Percentiles rank a stretch among this genome's conserved stretches.
These are phyloP conservation scores for Picathartes gymnocephalus DNA, from an alignment of 2,113 vertebrate species.

Conservation along the genomic window DNA sequence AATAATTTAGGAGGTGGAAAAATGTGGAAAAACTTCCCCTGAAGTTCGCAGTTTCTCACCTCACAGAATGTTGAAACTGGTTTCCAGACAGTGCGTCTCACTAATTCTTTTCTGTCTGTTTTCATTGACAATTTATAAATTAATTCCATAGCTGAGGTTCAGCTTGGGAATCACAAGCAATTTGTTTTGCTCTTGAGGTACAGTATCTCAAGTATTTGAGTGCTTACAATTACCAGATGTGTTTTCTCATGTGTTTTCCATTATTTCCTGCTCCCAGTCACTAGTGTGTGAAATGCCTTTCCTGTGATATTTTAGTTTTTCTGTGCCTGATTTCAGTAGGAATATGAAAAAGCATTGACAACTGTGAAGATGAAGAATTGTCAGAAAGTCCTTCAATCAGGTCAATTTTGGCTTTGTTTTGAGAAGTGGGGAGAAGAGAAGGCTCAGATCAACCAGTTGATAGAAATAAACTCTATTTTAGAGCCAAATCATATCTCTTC, in stretches of 20 bases:
- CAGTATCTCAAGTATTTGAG: background rate
- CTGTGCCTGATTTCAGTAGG: background rate
- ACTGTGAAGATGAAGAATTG: background rate
- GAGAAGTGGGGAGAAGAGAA: background rate
- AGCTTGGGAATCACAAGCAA: background rate
- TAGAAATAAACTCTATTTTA: slow-evolving; percentile 20
- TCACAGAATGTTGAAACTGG: background rate
- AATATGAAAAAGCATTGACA: background rate
- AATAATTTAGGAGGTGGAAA: background rate
- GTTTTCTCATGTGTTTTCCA: background rate
- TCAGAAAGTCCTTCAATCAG: background rate
- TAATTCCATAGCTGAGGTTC: background rate
- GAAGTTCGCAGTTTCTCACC: background rate
- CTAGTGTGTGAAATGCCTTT: background rate
- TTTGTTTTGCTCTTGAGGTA: background rate
- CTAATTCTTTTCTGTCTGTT: background rate
- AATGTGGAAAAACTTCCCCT: background rate
- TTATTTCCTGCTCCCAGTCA: background rate
- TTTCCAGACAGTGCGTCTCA: background rate
- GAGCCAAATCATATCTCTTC: background rate
- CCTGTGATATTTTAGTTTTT: background rate
- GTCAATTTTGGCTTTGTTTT: background rate
- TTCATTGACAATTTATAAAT: background rate
- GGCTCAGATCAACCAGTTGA: background rate
- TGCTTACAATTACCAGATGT: background rate